Base-by-base conservation (phyloP, 1,140 invertebrate genomes). In the Dendroctonus valens region DNA sequence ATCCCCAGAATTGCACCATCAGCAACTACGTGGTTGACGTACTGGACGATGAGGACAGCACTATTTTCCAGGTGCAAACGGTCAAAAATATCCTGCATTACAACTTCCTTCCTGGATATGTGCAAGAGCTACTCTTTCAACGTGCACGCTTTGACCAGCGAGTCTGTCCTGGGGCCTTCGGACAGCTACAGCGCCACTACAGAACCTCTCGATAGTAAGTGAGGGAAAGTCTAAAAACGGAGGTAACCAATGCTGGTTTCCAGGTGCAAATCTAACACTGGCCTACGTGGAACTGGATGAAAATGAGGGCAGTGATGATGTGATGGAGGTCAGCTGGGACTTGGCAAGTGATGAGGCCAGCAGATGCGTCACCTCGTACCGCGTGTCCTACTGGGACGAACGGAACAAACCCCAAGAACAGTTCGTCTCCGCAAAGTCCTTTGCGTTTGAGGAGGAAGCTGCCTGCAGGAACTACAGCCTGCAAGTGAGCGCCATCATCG, bases 351-450 rank as follows among this genome's bases (percentile, higher is more conserved):
- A n/a, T 9, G 0, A 48, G 2, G 26, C 40, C n/a, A n/a, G 7
- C 38, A 62, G 50, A 52, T 62, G 59, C 12, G 41, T 62, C 11
- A 41, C 49, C 9, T 52, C 40, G 14, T 62, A 62, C 49, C 40
- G 59, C 6, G 59, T 62, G 7, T 39, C 53, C 9, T 62, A 62
- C 39, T 62, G 59, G 59, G 39, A 62, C 40, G 59, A 62, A 38
- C 37, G 38, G 11, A 52, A 62, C 40, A 14, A 41, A 2, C 59
- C 59, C 7, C 14, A 38, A 9, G 59, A 62, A 26, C n/a, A 41
- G 7, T 62, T 52, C 59, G 49, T 42, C 11, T 7, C 39, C 9
- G 6, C 15, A 8, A 41, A 52, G 7, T 52, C n/a, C n/a, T 62
- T 62, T 42, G 11, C 0, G 5, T 41, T 62, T 14, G 11, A 8